Conservation (phyloP, 1,140 invertebrate genomes). For the Drosophila punjabiensis region DNA sequence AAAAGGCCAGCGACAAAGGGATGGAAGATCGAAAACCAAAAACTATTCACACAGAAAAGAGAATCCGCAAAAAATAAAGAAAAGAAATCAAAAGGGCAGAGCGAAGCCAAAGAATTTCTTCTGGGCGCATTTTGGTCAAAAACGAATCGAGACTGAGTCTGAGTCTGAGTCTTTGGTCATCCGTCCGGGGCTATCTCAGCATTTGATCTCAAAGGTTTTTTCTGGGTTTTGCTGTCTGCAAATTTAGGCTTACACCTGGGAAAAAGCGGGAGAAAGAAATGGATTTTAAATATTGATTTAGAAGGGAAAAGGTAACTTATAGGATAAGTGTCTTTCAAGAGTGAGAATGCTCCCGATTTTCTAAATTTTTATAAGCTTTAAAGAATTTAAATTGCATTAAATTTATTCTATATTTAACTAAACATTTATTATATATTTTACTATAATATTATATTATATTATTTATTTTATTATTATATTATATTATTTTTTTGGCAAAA, state of each 20-base stretch:
- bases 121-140: slow-evolving; percentile 63
- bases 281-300: neutral
- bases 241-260: slow-evolving; percentile 2
- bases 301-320: neutral
- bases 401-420: neutral
- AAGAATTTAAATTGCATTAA: too few species aligned
- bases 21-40: slow-evolving; percentile 31
- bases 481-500: too few species aligned
- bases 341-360: neutral
- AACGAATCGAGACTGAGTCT: slow-evolving; percentile 26
- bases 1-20: slow-evolving; percentile 66
- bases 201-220: slow-evolving; percentile 73
- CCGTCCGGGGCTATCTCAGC: slow-evolving; percentile 61
- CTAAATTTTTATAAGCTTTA: rapidly evolving
- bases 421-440: too few species aligned
- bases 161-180: slow-evolving; percentile 7
- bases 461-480: too few species aligned
- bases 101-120: slow-evolving; percentile 67
- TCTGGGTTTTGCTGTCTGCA: slow-evolving; percentile 9
- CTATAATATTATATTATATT: too few species aligned
- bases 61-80: slow-evolving; percentile 6
- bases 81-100: slow-evolving; percentile 42
- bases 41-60: slow-evolving; percentile 62
- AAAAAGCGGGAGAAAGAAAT: neutral
- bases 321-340: neutral